Evolutionary conservation across 2,888 invertebrate species (phyloP), one percentile per base, ranked within the genome.

Genomic region (Hydrotaea cyrtoneurina): DNA sequence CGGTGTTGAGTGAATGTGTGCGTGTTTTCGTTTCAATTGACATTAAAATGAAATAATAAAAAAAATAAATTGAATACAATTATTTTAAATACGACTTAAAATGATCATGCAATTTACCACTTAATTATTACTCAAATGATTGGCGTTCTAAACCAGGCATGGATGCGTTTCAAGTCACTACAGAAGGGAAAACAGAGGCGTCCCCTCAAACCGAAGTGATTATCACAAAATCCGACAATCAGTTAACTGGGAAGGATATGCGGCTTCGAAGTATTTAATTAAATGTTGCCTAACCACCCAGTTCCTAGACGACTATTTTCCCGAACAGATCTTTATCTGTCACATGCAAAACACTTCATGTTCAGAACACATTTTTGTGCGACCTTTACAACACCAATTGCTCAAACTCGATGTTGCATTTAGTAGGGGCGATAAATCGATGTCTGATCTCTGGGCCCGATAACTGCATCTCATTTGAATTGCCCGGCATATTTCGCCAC

Each of bases 1-100:
- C 78, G 10, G n/a, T 73, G 39, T 57, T n/a, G n/a, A n/a, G n/a
- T n/a, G n/a, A n/a, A n/a, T n/a, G 7, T 31, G 31, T 39, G 57
- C 21, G 43, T 10, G 23, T 23, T 43, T n/a, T 21, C n/a, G 8
- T 19, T 59, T 69, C 7, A 66, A 72, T 19, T 76, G 50, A 73
- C 73, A 73, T 31, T 31, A 31, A 31, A 31, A 31, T 4, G 31
- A 31, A 31, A 31, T 31, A 31, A 73, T 39, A 46, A 64, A 72
- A 64, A 72, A 59, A 23, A 26, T 26, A 23, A 59, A 23, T 23
- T 59, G 59, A 59, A 46, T 79, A 79, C 83, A 83, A 80, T 83
- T 83, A 83, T 83, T 80, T 83, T 77, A 73, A 83, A 83, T 83
- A 39, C 39, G 73, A 77, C 19, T 83, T 83, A 78, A 59, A 83